Conservation (phyloP, 2,888 invertebrate genomes). For the Cheilosia soror region DNA sequence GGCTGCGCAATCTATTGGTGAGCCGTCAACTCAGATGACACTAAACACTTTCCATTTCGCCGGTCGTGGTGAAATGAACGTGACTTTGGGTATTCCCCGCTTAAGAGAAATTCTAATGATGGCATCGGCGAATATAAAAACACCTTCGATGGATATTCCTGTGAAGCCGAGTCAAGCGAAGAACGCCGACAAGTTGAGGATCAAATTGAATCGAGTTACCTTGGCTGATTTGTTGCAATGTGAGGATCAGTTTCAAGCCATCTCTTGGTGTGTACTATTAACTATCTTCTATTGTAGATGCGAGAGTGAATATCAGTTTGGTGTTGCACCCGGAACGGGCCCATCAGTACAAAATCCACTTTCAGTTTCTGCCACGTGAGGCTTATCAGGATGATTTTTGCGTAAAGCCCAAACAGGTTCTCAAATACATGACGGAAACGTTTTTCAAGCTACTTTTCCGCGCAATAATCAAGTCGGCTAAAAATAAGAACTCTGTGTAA, state of each 20-base stretch:
- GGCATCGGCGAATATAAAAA: conserved; percentile 96
- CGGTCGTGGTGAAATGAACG: conserved; percentile 99
- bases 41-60: conserved; percentile 99
- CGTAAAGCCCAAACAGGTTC: conserved; percentile 88
- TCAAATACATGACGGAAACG: conserved; percentile 89
- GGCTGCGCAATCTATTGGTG: conserved; percentile 99
- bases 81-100: conserved; percentile 99
- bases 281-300: conserved; percentile 76
- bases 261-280: background rate
- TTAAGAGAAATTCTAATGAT: conserved; percentile 98
- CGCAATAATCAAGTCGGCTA: conserved; percentile 86
- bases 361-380: conserved; percentile 89
- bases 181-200: conserved; percentile 88
- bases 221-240: conserved; percentile 91
- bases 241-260: conserved; percentile 69
- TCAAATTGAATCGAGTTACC: conserved; percentile 90
- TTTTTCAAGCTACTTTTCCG: conserved; percentile 89
- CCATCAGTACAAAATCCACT: conserved; percentile 88
- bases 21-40: conserved; percentile 99
- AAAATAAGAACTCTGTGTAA: conserved; percentile 83
- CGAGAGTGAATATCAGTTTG: conserved; percentile 83
- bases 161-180: conserved; percentile 86
- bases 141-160: conserved; percentile 98
- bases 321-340: conserved; percentile 85
- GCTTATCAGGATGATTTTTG: conserved; percentile 90